Conservation (phyloP, 2,113 vertebrate genomes). For the Rhagologus leucostigma region DNA sequence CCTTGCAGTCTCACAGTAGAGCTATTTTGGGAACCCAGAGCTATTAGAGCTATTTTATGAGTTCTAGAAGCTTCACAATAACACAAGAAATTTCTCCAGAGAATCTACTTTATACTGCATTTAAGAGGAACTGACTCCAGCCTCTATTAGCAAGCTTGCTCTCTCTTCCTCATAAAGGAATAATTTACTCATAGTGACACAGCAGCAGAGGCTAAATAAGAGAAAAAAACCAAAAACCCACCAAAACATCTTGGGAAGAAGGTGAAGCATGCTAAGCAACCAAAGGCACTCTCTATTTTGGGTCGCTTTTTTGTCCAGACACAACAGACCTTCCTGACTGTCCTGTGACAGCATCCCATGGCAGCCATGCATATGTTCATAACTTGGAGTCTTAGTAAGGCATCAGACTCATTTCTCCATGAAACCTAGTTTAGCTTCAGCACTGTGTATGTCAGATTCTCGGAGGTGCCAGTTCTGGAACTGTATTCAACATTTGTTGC, state of each 20-base stretch:
- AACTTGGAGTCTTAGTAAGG: background rate
- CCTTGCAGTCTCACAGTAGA: background rate
- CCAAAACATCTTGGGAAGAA: background rate
- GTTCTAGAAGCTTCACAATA: conserved; percentile 21
- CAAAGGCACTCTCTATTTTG: background rate
- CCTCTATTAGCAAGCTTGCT: background rate
- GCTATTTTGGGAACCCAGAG: background rate
- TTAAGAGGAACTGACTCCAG: background rate
- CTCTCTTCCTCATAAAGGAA: background rate
- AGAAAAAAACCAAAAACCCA: background rate
- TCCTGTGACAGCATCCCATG: background rate
- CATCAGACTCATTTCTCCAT: background rate
- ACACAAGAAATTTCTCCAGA: background rate
- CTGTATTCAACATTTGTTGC: background rate
- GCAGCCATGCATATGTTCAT: background rate
- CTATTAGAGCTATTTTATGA: background rate
- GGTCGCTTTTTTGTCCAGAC: background rate
- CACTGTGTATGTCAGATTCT: fast-evolving
- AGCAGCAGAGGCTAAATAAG: background rate
- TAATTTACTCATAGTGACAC: background rate
- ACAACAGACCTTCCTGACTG: background rate
- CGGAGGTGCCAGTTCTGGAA: background rate
- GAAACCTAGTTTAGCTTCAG: background rate
- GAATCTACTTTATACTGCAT: background rate
- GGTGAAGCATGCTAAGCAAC: background rate